Percentiles rank a stretch among this genome's conserved stretches.
These are phyloP conservation scores for Sycophila sp. DNA, from an alignment of 1,140 invertebrate species.

Conservation along the genomic window DNA sequence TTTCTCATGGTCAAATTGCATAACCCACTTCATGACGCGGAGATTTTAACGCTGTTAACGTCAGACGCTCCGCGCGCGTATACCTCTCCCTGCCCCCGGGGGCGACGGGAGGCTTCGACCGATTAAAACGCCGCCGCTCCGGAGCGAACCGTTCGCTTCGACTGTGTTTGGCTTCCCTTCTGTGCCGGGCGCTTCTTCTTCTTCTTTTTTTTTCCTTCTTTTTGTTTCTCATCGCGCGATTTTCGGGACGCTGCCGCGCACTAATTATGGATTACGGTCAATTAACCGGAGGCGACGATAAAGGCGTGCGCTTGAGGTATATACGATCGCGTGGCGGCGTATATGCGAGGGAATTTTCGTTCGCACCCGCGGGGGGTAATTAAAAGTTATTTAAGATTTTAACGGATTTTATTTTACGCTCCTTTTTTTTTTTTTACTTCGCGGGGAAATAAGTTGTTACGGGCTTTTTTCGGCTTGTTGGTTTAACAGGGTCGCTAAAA, in stretches of 20 bases:
- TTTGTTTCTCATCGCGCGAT: not conserved
- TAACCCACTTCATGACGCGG: slow-evolving; percentile 29
- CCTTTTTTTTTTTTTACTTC: not conserved
- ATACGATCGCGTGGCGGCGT: not conserved
- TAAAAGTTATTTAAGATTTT: slow-evolving; percentile 23
- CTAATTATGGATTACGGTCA: slow-evolving; percentile 28
- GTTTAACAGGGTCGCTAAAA: too few species aligned
- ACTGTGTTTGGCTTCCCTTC: not conserved
- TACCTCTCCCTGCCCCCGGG: too few species aligned
- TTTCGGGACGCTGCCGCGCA: not conserved
- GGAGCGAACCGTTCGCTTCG: not conserved
- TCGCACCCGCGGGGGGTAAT: not conserved
- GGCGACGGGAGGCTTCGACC: too few species aligned
- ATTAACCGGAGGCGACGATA: slow-evolving; percentile 1
- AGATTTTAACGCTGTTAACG: slow-evolving; percentile 36
- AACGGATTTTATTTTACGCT: slow-evolving; percentile 8
- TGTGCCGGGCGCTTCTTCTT: not conserved
- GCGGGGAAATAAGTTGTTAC: not conserved
- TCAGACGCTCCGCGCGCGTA: not conserved
- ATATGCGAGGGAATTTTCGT: not conserved
- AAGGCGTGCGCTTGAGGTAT: not conserved
- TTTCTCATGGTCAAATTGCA: slow-evolving; percentile 39
- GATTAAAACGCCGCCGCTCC: slow-evolving; percentile 12
- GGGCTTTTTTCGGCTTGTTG: not conserved
- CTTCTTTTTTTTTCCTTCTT: not conserved